A percentile compares a stretch with the other conserved stretches of the same genome.
Conservation (phyloP, 2,888 invertebrate species). For the Agrotis segetum region DNA sequence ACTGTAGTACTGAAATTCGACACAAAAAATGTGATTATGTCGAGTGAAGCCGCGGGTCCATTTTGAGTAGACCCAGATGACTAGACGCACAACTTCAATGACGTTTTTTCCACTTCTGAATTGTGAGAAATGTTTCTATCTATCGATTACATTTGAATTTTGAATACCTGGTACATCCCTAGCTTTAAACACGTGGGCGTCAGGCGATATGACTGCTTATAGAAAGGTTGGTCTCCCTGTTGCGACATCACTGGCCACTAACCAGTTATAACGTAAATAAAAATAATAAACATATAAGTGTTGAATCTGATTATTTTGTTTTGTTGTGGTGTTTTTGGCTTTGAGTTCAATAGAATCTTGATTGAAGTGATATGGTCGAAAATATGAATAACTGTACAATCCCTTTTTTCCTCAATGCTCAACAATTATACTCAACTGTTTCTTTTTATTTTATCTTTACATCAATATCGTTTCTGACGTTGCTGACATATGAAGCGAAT, state of each 20-base stretch:
- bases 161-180: conserved; percentile 60
- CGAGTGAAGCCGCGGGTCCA: too few species aligned
- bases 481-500: background rate
- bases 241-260: conserved; percentile 75
- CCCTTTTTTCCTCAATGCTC: too few species aligned
- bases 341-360: conserved; percentile 28
- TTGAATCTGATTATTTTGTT: conserved; percentile 63
- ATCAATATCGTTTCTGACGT: background rate
- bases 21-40: too few species aligned
- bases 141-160: conserved; percentile 11
- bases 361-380: conserved; percentile 22
- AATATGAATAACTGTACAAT: background rate
- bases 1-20: too few species aligned
- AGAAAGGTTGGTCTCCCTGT: conserved; percentile 79
- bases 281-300: conserved; percentile 64
- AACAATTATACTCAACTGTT: background rate
- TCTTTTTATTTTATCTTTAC: background rate
- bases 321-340: conserved; percentile 35
- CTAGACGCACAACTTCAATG: background rate
- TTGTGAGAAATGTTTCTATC: background rate
- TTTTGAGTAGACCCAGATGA: too few species aligned
- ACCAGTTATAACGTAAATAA: conserved; percentile 63
- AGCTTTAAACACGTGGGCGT: conserved; percentile 79
- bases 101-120: background rate
- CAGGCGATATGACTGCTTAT: conserved; percentile 74